These are phyloP conservation scores for Sycophila sp. DNA, from an alignment of 1,140 invertebrate species.

Conservation along the genomic window DNA sequence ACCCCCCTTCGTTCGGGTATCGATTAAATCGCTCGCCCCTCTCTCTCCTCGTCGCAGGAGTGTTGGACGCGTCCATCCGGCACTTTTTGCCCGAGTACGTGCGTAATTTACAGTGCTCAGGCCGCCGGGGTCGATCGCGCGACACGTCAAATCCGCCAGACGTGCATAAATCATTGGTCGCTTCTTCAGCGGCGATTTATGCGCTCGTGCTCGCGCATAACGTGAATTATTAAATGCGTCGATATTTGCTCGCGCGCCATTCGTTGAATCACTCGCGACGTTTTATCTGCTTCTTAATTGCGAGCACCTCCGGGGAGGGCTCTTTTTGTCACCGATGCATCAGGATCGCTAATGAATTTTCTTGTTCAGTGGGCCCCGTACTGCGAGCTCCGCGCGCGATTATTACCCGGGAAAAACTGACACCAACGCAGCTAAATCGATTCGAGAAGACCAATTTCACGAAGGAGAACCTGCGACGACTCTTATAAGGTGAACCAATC, in stretches of 20 bases:
- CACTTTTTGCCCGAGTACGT: conserved; percentile 22
- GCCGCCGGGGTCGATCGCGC: conserved; percentile 49
- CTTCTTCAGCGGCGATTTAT: conserved; percentile 64
- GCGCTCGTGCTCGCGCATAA: conserved; percentile 60
- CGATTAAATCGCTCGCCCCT: conserved; percentile 27
- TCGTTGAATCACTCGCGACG: conserved; percentile 15
- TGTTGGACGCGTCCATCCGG: conserved; percentile 6
- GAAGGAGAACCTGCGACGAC: no score
- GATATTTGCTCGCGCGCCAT: conserved; percentile 18
- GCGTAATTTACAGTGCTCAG: conserved; percentile 32
- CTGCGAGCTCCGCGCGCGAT: not conserved
- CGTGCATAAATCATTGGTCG: conserved; percentile 67
- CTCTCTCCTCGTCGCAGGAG: conserved; percentile 9
- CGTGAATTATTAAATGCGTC: conserved; percentile 67
- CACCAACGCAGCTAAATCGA: no score
- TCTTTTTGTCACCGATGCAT: not conserved
- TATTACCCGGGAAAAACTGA: not conserved
- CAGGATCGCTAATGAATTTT: conserved; percentile 30
- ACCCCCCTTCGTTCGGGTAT: conserved; percentile 16
- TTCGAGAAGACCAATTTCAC: no score
- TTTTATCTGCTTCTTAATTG: conserved; percentile 31
- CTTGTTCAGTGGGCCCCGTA: not conserved
- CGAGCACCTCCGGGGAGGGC: not conserved
- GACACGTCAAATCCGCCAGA: conserved; percentile 65
- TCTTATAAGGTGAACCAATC: no score